A percentile compares a stretch with the other conserved stretches of the same genome.
Evolutionary conservation across 2,888 invertebrate genomes (phyloP).

Genomic region (Agrotis exclamationis): DNA sequence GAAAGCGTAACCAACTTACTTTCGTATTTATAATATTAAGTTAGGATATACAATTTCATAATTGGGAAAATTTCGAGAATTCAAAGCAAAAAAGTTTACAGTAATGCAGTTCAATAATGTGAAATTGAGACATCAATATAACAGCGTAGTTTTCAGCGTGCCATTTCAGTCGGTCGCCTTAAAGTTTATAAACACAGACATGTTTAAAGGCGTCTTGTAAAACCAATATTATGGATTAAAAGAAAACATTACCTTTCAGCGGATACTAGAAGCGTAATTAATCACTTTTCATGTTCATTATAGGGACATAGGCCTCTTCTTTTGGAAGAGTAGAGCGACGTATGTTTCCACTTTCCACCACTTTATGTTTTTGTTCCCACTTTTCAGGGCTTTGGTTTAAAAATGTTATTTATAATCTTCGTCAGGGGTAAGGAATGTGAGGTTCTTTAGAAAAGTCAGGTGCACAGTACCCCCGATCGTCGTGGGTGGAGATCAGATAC

Average conservation of each 20-base stretch:
- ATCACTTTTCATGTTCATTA: neutral
- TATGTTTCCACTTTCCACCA: neutral
- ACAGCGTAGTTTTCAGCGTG: neutral
- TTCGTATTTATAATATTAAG: no score
- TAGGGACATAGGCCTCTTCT: neutral
- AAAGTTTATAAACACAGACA: conserved; percentile 10
- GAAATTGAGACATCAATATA: neutral
- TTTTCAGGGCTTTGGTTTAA: neutral
- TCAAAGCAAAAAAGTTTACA: no score
- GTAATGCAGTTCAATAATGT: no score
- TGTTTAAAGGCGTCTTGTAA: neutral
- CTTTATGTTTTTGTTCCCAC: neutral
- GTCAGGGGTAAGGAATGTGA: neutral
- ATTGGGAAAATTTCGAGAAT: no score
- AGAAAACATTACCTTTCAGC: conserved; percentile 6
- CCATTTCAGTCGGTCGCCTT: neutral
- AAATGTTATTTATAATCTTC: neutral
- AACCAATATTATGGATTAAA: conserved; percentile 10
- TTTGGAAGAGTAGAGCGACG: neutral
- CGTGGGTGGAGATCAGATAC: no score
- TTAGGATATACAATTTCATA: no score
- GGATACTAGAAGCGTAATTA: neutral
- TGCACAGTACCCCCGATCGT: no score
- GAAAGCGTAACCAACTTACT: no score
- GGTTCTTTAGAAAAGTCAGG: no score